phyloP scores from a whole-genome alignment of 2,113 vertebrate genomes.

The Prionailurus viverrinus region DNA sequence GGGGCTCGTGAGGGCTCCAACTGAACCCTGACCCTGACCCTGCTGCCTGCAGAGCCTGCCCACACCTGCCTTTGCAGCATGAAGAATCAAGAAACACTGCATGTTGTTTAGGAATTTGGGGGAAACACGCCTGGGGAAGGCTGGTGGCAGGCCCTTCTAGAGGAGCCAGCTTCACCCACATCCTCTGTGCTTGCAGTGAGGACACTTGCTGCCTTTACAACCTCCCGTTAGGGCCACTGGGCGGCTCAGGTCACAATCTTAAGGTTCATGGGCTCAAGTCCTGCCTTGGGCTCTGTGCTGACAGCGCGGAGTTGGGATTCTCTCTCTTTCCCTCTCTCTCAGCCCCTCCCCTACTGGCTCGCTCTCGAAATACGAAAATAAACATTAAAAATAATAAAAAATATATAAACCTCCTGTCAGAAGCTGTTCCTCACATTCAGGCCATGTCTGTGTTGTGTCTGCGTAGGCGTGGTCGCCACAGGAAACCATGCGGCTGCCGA shows the following conservation, averaged over 20 bases:
- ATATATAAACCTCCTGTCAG: too few species aligned
- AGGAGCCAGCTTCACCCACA: neutral
- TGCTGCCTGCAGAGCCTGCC: neutral
- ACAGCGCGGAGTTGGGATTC: too few species aligned
- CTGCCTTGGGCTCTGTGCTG: too few species aligned
- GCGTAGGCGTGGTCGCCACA: neutral
- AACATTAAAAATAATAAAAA: too few species aligned
- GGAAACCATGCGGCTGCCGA: neutral
- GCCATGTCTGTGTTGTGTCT: fast-evolving
- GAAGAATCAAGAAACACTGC: neutral
- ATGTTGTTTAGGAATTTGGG: too few species aligned
- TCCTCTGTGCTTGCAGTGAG: neutral
- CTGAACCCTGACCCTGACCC: neutral
- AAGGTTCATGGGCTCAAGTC: too few species aligned
- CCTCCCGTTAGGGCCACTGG: neutral
- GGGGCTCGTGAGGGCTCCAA: neutral
- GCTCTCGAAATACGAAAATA: too few species aligned
- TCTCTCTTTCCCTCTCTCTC: too few species aligned
- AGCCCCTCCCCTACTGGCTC: too few species aligned
- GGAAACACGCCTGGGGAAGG: neutral
- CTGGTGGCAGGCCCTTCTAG: neutral
- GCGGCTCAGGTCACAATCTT: too few species aligned
- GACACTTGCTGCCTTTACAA: neutral
- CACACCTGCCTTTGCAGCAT: neutral
- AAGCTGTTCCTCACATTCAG: neutral